Base-by-base conservation (phyloP, 2,888 invertebrate genomes). In the Lasioglossum pauxillum region DNA sequence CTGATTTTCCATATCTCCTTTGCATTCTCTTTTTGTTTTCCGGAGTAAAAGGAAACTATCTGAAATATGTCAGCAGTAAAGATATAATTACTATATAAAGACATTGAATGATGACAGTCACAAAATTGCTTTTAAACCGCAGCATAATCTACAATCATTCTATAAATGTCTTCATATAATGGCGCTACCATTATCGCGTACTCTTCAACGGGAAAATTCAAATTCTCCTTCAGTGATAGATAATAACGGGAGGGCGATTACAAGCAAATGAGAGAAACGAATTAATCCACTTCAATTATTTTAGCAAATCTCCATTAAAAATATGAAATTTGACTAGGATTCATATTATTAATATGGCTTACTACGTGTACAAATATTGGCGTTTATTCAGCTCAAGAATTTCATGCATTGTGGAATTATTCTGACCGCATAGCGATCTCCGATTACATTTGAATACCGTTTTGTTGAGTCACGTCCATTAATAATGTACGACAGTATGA, bases 401-500 rank as follows among this genome's bases (percentile, higher is more conserved):
- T 64, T 35, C 27, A 19, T 31, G 31, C 2, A 64, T 19, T 8
- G 8, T 64, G 31, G 31, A 64, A 19, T 64, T 64, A 64, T 64
- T 64, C 31, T 16, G 31, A 31, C 31, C 64, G 31, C 31, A 1
- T 2, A 31, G 19, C 31, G 19, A 31, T 64, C 16, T 31, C 7
- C 3, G 64, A 64, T 35, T 31, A 31, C 7, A 3, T 16, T 64
- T 64, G 64, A 31, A 64, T 64, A 19, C 64, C 16, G 64, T 64
- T 64, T 64, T 19, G 64, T 64, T 64, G 64, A 64, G 8, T 64
- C 64, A 64, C 19, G 31, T 64, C 19, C 64, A 31, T 31, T 31
- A 64, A 64, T 31, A 64, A 64, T 16, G 64, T 64, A 16, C n/a
- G 64, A 64, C 64, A 31, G 64, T 64, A n/a, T 64, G 64, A 31